phyloP scores from a whole-genome alignment of 2,797 vertebrate species.

The Manis pentadactyla region DNA sequence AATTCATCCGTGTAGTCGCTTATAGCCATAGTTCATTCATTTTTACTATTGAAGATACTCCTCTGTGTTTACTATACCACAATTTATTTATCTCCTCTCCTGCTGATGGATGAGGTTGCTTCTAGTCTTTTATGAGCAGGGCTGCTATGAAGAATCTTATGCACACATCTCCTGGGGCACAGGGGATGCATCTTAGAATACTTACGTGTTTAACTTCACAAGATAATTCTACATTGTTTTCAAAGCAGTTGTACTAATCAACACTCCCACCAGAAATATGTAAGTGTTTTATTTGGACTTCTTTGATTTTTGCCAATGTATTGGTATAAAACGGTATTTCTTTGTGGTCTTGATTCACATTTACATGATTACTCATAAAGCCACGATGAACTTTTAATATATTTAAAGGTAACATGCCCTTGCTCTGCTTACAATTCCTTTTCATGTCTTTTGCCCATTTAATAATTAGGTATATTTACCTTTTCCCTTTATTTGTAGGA shows the following conservation, averaged over 20 bases:
- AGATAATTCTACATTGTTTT: neutral
- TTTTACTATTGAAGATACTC: neutral
- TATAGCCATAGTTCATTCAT: neutral
- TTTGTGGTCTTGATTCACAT: neutral
- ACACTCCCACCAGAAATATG: neutral
- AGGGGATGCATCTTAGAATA: neutral
- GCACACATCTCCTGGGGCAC: neutral
- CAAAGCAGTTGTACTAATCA: neutral
- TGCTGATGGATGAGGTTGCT: neutral
- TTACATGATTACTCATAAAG: neutral
- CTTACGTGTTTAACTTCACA: neutral
- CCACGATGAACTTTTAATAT: neutral
- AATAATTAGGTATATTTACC: neutral
- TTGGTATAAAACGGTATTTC: neutral
- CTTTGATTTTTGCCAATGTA: neutral
- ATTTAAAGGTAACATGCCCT: neutral
- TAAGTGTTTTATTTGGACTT: neutral
- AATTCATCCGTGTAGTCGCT: neutral
- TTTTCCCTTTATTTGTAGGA: neutral
- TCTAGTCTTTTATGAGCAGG: neutral
- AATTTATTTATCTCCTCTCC: neutral
- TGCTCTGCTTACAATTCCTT: neutral
- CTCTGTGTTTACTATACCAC: neutral
- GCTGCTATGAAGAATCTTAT: neutral
- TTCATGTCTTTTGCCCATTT: neutral